Evolutionary conservation across 2,888 invertebrate species (phyloP).

Genomic region (Phytoseiulus persimilis): DNA sequence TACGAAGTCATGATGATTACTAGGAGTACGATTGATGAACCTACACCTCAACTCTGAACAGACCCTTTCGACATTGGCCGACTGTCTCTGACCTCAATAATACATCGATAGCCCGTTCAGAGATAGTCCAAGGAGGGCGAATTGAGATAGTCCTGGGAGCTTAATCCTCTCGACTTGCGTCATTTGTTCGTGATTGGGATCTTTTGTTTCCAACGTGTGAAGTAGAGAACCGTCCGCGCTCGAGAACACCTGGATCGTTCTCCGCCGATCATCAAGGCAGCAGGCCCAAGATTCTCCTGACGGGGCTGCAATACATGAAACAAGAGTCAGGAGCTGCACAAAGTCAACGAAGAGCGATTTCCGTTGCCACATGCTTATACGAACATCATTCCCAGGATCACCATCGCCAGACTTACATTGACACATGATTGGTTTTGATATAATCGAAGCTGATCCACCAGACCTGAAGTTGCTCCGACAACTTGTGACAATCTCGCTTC

Average conservation of each 20-base stretch:
- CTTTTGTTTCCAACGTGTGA: background rate
- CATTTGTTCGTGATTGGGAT: slow-evolving; percentile 7
- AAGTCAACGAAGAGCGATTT: too few species aligned
- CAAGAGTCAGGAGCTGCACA: background rate
- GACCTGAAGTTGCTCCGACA: background rate
- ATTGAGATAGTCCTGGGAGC: background rate
- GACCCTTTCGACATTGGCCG: background rate
- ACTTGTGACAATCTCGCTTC: background rate
- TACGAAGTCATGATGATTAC: too few species aligned
- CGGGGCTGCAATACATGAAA: background rate
- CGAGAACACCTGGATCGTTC: slow-evolving; percentile 1
- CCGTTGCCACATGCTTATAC: too few species aligned
- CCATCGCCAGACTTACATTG: background rate
- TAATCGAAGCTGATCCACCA: background rate
- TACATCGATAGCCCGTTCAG: background rate
- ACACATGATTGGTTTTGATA: background rate
- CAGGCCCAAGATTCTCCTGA: slow-evolving; percentile 8
- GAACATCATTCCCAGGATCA: too few species aligned
- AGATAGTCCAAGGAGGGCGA: background rate
- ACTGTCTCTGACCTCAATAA: background rate
- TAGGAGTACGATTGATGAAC: too few species aligned
- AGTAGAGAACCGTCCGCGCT: background rate
- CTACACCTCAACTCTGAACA: too few species aligned
- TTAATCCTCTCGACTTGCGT: slow-evolving; percentile 9
- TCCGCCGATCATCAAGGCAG: slow-evolving; percentile 9